Conservation (phyloP, 2,888 invertebrate species). For the Rhamphomyia laevipes region DNA sequence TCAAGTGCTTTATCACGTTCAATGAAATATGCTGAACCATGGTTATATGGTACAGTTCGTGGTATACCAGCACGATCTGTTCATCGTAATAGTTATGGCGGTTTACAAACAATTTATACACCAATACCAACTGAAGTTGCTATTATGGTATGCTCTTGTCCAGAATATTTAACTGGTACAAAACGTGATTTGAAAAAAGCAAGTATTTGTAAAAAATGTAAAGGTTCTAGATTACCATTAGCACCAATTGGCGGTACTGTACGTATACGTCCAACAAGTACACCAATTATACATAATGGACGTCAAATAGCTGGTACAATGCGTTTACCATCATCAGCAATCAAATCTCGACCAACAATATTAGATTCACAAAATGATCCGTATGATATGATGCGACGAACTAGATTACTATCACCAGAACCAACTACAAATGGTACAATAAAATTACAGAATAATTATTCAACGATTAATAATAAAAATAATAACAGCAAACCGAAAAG, state of each 20-base stretch:
- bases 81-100: slow-evolving; percentile 28
- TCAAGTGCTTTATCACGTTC: slow-evolving; percentile 61
- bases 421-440: slow-evolving; percentile 12
- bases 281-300: slow-evolving; percentile 21
- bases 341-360: slow-evolving; percentile 50
- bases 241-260: slow-evolving; percentile 60
- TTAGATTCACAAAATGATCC: slow-evolving; percentile 59
- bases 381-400: slow-evolving; percentile 72
- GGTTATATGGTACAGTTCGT: slow-evolving; percentile 71
- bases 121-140: slow-evolving; percentile 42
- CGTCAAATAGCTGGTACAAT: slow-evolving; percentile 48
- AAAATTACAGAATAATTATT: slow-evolving; percentile 30
- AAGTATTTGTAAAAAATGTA: slow-evolving; percentile 71
- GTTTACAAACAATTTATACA: slow-evolving; percentile 33
- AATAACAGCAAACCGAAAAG: slow-evolving; percentile 45
- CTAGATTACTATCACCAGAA: slow-evolving; percentile 55
- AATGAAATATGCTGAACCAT: slow-evolving; percentile 76
- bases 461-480: slow-evolving; percentile 36
- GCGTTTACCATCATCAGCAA: slow-evolving; percentile 44
- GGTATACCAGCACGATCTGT: slow-evolving; percentile 39
- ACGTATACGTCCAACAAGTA: slow-evolving; percentile 35
- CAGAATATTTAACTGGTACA: slow-evolving; percentile 68
- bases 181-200: slow-evolving; percentile 62
- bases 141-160: slow-evolving; percentile 68
- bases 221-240: slow-evolving; percentile 64